Conservation (phyloP, 2,888 invertebrate species). For the Lycaena phlaeas region DNA sequence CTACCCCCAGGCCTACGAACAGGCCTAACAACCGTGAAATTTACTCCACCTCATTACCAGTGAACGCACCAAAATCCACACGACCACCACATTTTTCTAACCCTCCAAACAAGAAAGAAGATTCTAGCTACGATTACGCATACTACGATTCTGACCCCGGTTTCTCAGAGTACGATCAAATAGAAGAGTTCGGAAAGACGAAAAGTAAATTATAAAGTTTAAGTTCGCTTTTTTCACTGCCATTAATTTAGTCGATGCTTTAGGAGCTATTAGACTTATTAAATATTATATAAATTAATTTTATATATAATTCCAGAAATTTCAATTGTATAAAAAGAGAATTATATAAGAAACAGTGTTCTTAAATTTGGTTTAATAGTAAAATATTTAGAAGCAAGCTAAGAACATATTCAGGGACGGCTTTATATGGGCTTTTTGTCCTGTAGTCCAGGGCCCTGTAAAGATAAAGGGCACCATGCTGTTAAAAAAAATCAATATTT, state of each 20-base stretch:
- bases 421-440: too few relatives aligned
- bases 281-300: background rate
- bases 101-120: constrained; percentile 74
- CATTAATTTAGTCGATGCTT: constrained; percentile 60
- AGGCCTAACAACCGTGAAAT: constrained; percentile 32
- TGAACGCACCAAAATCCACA: constrained; percentile 27
- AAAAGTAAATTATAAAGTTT: constrained; percentile 48
- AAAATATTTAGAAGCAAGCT: too few relatives aligned
- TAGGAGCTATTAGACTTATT: background rate
- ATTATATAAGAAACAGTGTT: too few relatives aligned
- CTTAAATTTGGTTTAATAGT: too few relatives aligned
- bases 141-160: constrained; percentile 83
- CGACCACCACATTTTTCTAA: constrained; percentile 39
- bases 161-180: constrained; percentile 72
- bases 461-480: too few relatives aligned
- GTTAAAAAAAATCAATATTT: too few relatives aligned
- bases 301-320: too few relatives aligned
- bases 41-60: constrained; percentile 18
- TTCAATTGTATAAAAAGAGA: too few relatives aligned
- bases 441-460: too few relatives aligned
- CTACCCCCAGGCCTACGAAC: constrained; percentile 32
- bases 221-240: constrained; percentile 39
- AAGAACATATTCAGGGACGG: too few relatives aligned
- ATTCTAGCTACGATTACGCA: constrained; percentile 86
- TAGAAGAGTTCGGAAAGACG: constrained; percentile 78